A percentile compares a stretch with the other conserved stretches of the same genome.
phyloP scores from a whole-genome alignment of 35 echinoderm and acorn worm species.

The Nesometra sesokonis region DNA sequence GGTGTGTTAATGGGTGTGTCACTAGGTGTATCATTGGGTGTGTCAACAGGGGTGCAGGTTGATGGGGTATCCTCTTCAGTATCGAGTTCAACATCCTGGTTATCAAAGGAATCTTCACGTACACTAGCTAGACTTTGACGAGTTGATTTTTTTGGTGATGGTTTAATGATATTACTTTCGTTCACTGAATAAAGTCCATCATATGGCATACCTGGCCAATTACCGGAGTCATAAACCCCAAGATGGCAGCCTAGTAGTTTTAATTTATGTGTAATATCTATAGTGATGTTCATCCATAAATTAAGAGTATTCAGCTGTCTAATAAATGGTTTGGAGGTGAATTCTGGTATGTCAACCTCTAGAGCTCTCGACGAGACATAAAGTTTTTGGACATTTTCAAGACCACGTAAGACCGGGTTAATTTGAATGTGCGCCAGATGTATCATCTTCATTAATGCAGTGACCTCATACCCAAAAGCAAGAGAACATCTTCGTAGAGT shows the following conservation, averaged over 20 bases:
- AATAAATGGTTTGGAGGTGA: slow-evolving; percentile 25
- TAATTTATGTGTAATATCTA: slow-evolving; percentile 70
- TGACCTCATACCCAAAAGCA: slow-evolving; percentile 53
- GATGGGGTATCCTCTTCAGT: not conserved
- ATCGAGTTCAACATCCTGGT: not conserved
- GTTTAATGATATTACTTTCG: slow-evolving; percentile 3
- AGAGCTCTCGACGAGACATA: slow-evolving; percentile 74
- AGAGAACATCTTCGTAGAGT: slow-evolving; percentile 37
- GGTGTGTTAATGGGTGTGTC: not conserved
- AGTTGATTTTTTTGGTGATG: not conserved
- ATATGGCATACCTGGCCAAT: slow-evolving; percentile 24
- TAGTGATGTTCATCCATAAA: slow-evolving; percentile 88
- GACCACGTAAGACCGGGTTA: slow-evolving; percentile 23
- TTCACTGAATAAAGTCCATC: slow-evolving; percentile 40
- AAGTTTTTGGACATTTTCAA: slow-evolving; percentile 57
- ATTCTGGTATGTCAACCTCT: slow-evolving; percentile 32
- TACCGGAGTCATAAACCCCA: slow-evolving; percentile 55
- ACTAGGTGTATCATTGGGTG: not conserved
- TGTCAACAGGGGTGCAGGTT: not conserved
- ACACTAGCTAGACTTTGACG: not conserved
- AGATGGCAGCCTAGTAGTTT: slow-evolving; percentile 39
- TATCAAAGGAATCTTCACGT: slow-evolving; percentile 17
- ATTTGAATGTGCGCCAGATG: slow-evolving; percentile 49
- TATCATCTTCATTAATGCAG: slow-evolving; percentile 37
- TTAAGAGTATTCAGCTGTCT: slow-evolving; percentile 44